phyloP scores from a whole-genome alignment of 2,113 vertebrate species.

The Phoenicopterus ruber region DNA sequence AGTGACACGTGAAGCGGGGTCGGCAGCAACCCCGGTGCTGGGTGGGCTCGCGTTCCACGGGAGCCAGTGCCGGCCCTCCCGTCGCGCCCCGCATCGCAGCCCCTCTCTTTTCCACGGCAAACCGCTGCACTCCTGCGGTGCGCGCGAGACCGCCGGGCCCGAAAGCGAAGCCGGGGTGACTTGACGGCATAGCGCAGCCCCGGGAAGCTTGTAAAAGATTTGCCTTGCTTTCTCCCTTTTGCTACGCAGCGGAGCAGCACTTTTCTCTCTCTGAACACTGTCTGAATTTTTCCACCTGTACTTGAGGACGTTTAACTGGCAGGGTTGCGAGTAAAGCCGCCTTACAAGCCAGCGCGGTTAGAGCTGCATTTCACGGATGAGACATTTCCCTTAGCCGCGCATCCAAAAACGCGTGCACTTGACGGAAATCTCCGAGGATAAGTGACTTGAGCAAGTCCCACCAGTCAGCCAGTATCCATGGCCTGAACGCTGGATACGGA shows the following conservation, averaged over 20 bases:
- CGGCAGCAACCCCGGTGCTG: background rate
- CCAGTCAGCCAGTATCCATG: too few species aligned
- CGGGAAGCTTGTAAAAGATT: rapidly evolving
- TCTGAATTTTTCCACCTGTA: rapidly evolving
- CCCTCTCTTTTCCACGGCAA: background rate
- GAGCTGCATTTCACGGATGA: background rate
- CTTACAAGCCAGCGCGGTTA: rapidly evolving
- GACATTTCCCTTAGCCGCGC: background rate
- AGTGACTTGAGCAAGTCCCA: background rate
- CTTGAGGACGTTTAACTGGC: background rate
- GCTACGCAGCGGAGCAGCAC: background rate
- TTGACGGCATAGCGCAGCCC: rapidly evolving
- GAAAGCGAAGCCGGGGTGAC: rapidly evolving
- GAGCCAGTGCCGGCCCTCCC: background rate
- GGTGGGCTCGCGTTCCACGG: rapidly evolving
- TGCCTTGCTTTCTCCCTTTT: background rate
- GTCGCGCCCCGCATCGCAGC: background rate
- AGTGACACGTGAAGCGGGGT: background rate
- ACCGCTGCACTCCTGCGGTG: background rate
- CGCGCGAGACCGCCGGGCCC: background rate
- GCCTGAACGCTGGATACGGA: background rate
- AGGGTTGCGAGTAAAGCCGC: background rate
- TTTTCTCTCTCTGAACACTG: rapidly evolving
- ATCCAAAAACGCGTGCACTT: rapidly evolving
- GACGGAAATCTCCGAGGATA: background rate